phyloP scores from a whole-genome alignment of 2,797 vertebrate genomes.

The Hirundo rustica region DNA sequence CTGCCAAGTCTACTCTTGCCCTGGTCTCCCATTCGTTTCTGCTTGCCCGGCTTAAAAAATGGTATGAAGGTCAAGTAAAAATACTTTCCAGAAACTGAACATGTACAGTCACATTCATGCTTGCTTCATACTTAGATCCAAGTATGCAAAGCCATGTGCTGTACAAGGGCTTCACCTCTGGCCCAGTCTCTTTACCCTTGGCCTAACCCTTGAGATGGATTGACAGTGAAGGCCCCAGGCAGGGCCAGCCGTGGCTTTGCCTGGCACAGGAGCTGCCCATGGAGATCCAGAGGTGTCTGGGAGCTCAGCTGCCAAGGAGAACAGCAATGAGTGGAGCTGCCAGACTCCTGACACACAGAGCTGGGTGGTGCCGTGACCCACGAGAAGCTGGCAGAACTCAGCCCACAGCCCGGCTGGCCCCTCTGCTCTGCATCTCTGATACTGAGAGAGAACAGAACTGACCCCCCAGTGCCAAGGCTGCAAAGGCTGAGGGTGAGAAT shows the following conservation, averaged over 20 bases:
- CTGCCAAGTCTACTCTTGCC: conserved; percentile 2
- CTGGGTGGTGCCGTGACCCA: neutral
- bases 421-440: neutral
- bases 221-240: neutral
- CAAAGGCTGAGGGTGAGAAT: neutral
- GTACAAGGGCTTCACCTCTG: neutral
- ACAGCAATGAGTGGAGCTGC: neutral
- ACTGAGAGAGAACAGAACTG: neutral
- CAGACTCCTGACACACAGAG: neutral
- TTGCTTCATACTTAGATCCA: conserved; percentile 12
- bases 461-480: neutral
- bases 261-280: neutral
- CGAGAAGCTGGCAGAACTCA: neutral
- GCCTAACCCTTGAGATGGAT: neutral
- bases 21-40: conserved; percentile 5
- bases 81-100: conserved; percentile 17
- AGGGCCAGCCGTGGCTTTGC: accelerated
- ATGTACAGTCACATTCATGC: neutral
- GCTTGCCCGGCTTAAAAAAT: conserved; percentile 15
- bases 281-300: neutral
- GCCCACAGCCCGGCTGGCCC: neutral
- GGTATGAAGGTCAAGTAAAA: conserved; percentile 30
- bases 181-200: neutral
- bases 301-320: neutral
- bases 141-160: neutral